Percentiles rank a stretch among this genome's conserved stretches.
Conservation (phyloP, 2,888 invertebrate genomes). For the Nycteola revayana region DNA sequence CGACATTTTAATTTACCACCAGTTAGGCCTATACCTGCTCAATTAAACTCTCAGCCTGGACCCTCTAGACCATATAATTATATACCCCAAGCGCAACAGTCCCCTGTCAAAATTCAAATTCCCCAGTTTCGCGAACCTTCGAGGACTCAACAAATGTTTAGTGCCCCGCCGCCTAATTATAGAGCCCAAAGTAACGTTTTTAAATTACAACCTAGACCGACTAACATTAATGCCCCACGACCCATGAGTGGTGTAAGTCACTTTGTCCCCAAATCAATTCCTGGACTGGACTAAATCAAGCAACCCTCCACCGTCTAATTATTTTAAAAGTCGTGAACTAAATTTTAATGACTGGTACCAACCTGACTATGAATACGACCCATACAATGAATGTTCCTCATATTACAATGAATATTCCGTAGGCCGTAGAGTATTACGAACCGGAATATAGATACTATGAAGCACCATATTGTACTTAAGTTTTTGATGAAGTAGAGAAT, state of each 20-base stretch:
- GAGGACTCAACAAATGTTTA: conserved; percentile 23
- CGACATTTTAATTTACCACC: neutral
- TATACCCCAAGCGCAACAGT: neutral
- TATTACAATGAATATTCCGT: too few species aligned
- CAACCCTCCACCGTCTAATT: conserved; percentile 23
- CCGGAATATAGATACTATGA: conserved; percentile 3
- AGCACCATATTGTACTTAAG: neutral
- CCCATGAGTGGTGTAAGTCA: conserved; percentile 18
- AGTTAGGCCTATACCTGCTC: neutral
- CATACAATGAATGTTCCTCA: conserved; percentile 8
- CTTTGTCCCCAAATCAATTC: too few species aligned
- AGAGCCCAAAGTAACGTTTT: conserved; percentile 9
- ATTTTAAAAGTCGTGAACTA: conserved; percentile 23
- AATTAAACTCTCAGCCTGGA: conserved; percentile 1
- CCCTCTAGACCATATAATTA: neutral
- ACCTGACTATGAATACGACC: conserved; percentile 2
- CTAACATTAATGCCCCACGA: neutral
- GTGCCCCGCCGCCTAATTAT: conserved; percentile 16
- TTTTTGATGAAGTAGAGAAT: neutral
- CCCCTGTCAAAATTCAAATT: neutral
- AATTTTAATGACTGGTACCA: conserved; percentile 20
- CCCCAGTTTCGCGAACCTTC: conserved; percentile 7
- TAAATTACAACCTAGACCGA: conserved; percentile 8
- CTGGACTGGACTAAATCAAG: too few species aligned
- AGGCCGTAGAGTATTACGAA: neutral